A percentile compares a stretch with the other conserved stretches of the same genome.
These are phyloP conservation scores for Aptenodytes patagonicus DNA, from an alignment of 2,113 vertebrate genomes.

Conservation along the genomic window DNA sequence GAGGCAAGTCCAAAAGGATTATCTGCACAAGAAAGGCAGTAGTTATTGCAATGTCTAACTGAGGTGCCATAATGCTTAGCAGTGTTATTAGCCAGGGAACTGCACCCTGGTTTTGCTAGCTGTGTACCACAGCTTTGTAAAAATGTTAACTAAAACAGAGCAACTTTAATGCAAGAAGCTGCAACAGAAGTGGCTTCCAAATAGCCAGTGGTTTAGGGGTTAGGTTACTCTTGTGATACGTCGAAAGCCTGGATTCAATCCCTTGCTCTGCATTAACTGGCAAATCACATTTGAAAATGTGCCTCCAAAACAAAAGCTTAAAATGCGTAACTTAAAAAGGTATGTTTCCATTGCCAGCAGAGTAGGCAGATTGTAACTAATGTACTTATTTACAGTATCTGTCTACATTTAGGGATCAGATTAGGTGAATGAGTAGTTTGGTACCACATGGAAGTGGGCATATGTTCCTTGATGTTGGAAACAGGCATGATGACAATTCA, in stretches of 20 bases:
- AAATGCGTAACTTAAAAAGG: not conserved
- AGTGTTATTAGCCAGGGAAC: not conserved
- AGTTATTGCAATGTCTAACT: not conserved
- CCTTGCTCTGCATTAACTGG: not conserved
- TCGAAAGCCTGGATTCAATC: not conserved
- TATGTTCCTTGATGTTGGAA: not conserved
- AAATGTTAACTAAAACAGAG: not conserved
- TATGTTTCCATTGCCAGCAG: not conserved
- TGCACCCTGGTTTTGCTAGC: not conserved
- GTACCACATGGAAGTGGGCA: not conserved
- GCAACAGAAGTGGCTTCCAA: not conserved
- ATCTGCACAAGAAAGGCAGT: not conserved
- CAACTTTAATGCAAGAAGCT: not conserved
- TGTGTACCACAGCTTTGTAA: not conserved
- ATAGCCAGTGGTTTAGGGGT: not conserved
- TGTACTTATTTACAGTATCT: not conserved
- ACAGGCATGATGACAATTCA: not conserved
- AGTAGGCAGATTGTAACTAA: not conserved
- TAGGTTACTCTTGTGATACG: not conserved
- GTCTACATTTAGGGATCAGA: not conserved
- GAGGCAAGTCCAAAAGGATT: not conserved
- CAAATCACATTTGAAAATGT: not conserved
- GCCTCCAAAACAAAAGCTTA: not conserved
- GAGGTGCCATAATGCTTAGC: not conserved
- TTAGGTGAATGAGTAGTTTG: not conserved